Conservation (phyloP, 2,888 invertebrate genomes). For the Drosophila putrida region DNA sequence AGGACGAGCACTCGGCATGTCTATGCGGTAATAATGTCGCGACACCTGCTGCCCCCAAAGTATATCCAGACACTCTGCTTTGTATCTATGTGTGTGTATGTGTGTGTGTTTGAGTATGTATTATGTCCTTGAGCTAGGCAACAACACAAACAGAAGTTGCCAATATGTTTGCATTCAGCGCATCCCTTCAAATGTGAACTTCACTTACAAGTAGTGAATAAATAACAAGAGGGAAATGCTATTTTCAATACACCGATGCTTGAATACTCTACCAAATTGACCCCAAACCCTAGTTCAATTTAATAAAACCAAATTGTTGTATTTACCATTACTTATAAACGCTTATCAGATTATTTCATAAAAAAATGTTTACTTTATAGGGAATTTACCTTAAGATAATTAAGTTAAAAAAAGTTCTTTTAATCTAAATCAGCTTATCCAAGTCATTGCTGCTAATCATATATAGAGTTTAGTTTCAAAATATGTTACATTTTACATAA, state of each 20-base stretch:
- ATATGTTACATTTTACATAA: too few relatives aligned
- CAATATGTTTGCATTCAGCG: conserved; percentile 61
- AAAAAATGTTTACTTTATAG: too few relatives aligned
- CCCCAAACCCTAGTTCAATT: too few relatives aligned
- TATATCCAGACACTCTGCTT: not conserved
- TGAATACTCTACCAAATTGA: conserved; percentile 8
- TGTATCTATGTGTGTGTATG: not conserved
- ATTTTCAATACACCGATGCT: not conserved
- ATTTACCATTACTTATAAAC: too few relatives aligned
- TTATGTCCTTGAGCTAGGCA: conserved; percentile 41
- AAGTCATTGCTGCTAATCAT: too few relatives aligned
- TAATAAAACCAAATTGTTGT: too few relatives aligned
- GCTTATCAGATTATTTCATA: too few relatives aligned
- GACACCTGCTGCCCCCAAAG: conserved; percentile 34
- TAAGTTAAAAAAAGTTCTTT: too few relatives aligned
- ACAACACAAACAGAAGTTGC: conserved; percentile 38
- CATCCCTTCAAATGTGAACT: conserved; percentile 56
- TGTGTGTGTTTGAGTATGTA: conserved; percentile 9
- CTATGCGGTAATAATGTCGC: conserved; percentile 55
- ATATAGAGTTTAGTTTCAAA: too few relatives aligned
- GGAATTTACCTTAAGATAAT: too few relatives aligned
- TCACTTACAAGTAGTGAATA: conserved; percentile 67
- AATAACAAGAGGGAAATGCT: conserved; percentile 48
- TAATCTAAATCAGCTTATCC: too few relatives aligned
- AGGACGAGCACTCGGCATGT: conserved; percentile 25